Percentiles rank a stretch among this genome's conserved stretches.
phyloP scores from a whole-genome alignment of 2,113 vertebrate genomes.

The Hemicordylus capensis region DNA sequence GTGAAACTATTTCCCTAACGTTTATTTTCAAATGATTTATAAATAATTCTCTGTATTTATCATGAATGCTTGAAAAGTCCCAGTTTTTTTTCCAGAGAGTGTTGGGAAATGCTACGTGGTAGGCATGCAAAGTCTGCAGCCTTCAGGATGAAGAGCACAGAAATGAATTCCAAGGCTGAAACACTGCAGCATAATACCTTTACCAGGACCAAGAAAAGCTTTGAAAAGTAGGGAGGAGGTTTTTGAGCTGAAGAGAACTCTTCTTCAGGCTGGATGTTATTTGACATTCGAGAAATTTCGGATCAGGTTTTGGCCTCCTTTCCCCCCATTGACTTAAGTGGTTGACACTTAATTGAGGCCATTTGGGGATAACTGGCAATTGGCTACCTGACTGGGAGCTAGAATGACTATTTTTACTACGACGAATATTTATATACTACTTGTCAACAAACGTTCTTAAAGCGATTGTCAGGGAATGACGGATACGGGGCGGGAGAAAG shows the following conservation, averaged over 20 bases:
- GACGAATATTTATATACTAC: too few relatives aligned
- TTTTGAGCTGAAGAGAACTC: neutral
- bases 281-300: neutral
- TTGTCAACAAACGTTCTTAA: too few relatives aligned
- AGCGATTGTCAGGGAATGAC: too few relatives aligned
- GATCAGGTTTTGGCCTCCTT: neutral
- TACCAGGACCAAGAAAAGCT: neutral
- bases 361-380: neutral
- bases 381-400: neutral
- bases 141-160: neutral
- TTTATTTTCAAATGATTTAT: conserved; percentile 40
- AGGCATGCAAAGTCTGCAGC: neutral
- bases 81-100: neutral
- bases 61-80: neutral
- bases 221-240: neutral
- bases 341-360: neutral
- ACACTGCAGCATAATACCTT: neutral
- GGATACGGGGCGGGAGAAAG: too few relatives aligned
- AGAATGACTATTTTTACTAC: neutral
- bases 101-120: neutral
- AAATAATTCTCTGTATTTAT: conserved; percentile 20
- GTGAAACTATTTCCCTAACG: conserved; percentile 16
- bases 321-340: neutral
- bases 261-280: neutral
- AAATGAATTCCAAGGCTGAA: neutral